A percentile compares a stretch with the other conserved stretches of the same genome.
Evolutionary conservation across 2,113 vertebrate genomes (phyloP).

Genomic region (Tupaia chinensis): DNA sequence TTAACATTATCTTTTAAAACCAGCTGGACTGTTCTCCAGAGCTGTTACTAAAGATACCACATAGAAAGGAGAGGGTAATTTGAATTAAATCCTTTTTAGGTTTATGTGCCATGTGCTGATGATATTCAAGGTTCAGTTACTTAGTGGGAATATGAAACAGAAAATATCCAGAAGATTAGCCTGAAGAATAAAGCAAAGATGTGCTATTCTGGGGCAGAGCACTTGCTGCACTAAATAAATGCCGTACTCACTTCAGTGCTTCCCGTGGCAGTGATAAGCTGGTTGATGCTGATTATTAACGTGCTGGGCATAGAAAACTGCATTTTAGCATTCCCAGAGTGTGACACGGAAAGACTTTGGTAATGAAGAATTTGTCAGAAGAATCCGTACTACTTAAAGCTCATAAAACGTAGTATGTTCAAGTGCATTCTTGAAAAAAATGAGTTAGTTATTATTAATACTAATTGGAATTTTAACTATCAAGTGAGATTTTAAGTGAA

Average conservation of each 20-base stretch:
- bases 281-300: not conserved
- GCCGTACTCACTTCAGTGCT: not conserved
- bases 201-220: not conserved
- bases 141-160: conserved; percentile 58
- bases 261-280: not conserved
- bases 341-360: not conserved
- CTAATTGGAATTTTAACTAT: conserved; percentile 36
- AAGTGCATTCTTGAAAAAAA: conserved; percentile 20
- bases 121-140: conserved; percentile 39
- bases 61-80: not conserved
- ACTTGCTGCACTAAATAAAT: not conserved
- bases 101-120: not conserved
- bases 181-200: conserved; percentile 37
- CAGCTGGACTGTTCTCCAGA: conserved; percentile 35
- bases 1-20: conserved; percentile 61
- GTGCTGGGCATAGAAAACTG: not conserved
- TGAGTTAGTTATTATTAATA: conserved; percentile 5
- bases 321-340: not conserved
- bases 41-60: not conserved
- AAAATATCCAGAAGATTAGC: conserved; percentile 46
- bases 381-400: not conserved
- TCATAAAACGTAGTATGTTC: conserved; percentile 2
- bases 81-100: conserved; percentile 35
- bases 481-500: not conserved
- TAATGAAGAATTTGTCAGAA: conserved; percentile 4